phyloP scores from a whole-genome alignment of 2,888 invertebrate genomes.

The Mesoligia furuncula region DNA sequence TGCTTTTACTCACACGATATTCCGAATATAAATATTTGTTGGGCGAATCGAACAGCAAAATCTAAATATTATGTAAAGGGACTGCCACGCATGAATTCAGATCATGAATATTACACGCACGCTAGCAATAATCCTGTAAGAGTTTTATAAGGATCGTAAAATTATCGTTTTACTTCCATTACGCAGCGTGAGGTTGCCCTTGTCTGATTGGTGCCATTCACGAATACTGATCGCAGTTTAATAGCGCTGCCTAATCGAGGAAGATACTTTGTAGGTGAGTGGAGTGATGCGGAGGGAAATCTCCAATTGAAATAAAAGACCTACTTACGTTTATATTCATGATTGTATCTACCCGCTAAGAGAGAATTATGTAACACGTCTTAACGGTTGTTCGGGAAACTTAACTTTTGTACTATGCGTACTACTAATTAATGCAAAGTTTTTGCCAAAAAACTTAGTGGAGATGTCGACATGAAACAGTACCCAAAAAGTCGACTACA shows the following conservation, averaged over 20 bases:
- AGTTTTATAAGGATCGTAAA: constrained; percentile 64
- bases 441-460: constrained; percentile 39
- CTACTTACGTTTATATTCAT: constrained; percentile 51
- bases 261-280: constrained; percentile 57
- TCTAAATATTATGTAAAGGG: constrained; percentile 44
- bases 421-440: constrained; percentile 43
- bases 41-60: constrained; percentile 27
- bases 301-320: constrained; percentile 47
- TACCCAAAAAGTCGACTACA: constrained; percentile 15
- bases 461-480: constrained; percentile 23
- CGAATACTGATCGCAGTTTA: constrained; percentile 67
- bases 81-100: constrained; percentile 44
- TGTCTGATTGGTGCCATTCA: constrained; percentile 66
- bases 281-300: constrained; percentile 41
- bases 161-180: constrained; percentile 66
- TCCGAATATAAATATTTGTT: constrained; percentile 47
- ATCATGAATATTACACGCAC: constrained; percentile 57
- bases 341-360: constrained; percentile 25
- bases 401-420: constrained; percentile 30
- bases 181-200: constrained; percentile 52
- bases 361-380: constrained; percentile 38
- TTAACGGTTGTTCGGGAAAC: constrained; percentile 37
- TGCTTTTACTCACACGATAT: constrained; percentile 38
- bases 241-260: constrained; percentile 57
- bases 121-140: constrained; percentile 59